Evolutionary conservation across 2,888 invertebrate genomes (phyloP).

Genomic region (Reticulitermes lucifugus): DNA sequence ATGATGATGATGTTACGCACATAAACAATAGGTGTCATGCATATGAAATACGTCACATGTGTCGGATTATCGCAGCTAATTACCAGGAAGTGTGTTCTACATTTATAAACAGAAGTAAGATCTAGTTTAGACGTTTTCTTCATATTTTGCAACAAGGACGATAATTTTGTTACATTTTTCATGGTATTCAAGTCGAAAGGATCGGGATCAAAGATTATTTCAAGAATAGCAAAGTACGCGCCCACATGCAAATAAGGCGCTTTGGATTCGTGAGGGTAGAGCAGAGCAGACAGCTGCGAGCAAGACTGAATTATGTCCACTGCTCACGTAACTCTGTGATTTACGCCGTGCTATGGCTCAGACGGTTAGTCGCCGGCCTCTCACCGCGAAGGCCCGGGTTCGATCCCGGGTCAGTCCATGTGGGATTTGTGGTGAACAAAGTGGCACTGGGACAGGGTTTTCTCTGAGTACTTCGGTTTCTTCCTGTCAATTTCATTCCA

Average conservation of each 20-base stretch:
- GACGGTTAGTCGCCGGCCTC: no score
- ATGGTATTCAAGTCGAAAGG: not conserved
- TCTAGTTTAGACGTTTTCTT: not conserved
- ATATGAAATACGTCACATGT: no score
- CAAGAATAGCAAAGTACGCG: not conserved
- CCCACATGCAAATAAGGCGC: slow-evolving; percentile 1
- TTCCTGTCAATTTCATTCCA: no score
- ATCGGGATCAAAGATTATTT: slow-evolving; percentile 1
- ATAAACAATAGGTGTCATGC: no score
- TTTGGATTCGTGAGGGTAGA: not conserved
- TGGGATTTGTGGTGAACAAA: no score
- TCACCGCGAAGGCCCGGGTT: no score
- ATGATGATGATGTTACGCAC: no score
- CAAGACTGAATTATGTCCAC: not conserved
- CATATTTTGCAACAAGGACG: not conserved
- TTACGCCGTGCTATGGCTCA: no score
- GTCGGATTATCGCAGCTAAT: no score
- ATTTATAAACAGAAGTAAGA: not conserved
- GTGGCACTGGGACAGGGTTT: no score
- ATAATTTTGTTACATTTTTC: not conserved
- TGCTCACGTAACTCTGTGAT: not conserved
- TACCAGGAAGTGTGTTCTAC: not conserved
- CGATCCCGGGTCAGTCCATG: no score
- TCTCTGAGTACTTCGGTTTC: no score
- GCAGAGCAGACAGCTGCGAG: not conserved